Evolutionary conservation across 2,113 vertebrate genomes (phyloP), one percentile per base, ranked within the genome.

Genomic region (Nettapus auritus): DNA sequence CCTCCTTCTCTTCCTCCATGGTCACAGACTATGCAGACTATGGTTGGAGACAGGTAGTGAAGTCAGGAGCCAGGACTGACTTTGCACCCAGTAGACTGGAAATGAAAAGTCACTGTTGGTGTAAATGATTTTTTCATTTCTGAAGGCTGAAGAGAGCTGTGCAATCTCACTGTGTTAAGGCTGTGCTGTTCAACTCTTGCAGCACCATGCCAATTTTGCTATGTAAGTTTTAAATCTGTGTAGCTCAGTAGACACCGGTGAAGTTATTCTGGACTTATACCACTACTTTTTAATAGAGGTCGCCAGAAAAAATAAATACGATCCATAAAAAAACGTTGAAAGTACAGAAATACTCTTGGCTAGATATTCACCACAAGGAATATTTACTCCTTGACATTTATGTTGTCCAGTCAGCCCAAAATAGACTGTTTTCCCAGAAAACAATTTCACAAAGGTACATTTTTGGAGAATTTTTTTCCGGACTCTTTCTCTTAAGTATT

Each of bases 321-420:
- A 79, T 19, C 46, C 68, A 50, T 55, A 36, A 77, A 89, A 85
- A 85, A 21, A 14, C 28, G 13, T 57, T 75, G 25, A 18, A 85
- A 78, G 6, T 56, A 56, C 11, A 73, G 77, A 92, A 94, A 87
- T 82, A 87, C 8, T 66, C 16, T 53, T 91, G 55, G 31, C 75
- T 68, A 7, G 0, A 80, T 89, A 53, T 66, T 88, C 50, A 50
- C 57, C 48, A 79, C 68, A n/a, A 88, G 55, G 50, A 79, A 76
- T 91, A 92, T 91, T 94, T 94, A 66, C 40, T 90, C 53, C 44
- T 90, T 94, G 89, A 86, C 18, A 82, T 93, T 89, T 94, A 38
- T 20, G 44, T 71, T 88, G 57, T 26, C 33, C 53, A 69, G 33
- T 34, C 57, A 89, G 53, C 31, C 62, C 78, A 87, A 95, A 87